Percentiles rank a stretch among this genome's conserved stretches.
phyloP scores from a whole-genome alignment of 2,888 invertebrate species.

The Gastrophysa polygoni region DNA sequence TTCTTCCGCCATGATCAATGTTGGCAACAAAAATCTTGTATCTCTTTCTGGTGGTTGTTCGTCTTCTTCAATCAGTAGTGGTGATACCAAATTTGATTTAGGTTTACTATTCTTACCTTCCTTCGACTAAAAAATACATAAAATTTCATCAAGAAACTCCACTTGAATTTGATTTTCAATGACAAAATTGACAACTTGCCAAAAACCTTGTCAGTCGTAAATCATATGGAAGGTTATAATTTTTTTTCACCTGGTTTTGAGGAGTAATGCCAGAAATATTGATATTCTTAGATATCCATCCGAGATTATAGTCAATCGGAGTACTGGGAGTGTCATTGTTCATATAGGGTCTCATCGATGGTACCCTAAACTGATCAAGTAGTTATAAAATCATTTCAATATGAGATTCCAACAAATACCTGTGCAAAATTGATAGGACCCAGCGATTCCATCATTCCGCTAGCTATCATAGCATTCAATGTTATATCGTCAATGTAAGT shows the following conservation, averaged over 20 bases:
- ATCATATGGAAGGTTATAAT: neutral
- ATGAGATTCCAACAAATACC: conserved; percentile 16
- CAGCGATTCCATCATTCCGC: conserved; percentile 38
- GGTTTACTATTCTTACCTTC: neutral
- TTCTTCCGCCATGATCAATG: conserved; percentile 28
- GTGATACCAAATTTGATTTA: neutral
- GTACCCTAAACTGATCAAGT: conserved; percentile 30
- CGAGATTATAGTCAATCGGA: conserved; percentile 40
- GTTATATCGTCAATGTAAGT: conserved; percentile 41
- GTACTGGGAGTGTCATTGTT: conserved; percentile 36
- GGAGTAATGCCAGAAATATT: conserved; percentile 35
- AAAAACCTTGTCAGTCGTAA: neutral
- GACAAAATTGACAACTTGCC: neutral
- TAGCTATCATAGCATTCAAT: conserved; percentile 40
- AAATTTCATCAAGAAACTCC: conserved; percentile 21
- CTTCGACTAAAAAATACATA: conserved; percentile 25
- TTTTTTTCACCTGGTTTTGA: conserved; percentile 27
- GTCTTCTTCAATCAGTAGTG: conserved; percentile 24
- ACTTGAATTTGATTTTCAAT: conserved; percentile 18
- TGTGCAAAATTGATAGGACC: conserved; percentile 40
- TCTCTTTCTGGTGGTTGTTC: conserved; percentile 34
- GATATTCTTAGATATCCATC: conserved; percentile 42
- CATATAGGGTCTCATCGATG: conserved; percentile 7
- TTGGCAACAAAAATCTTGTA: conserved; percentile 32
- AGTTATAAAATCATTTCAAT: neutral